Percentiles rank a stretch among this genome's conserved stretches.
phyloP scores from a whole-genome alignment of 2,113 vertebrate species.

The Corvus moneduloides region DNA sequence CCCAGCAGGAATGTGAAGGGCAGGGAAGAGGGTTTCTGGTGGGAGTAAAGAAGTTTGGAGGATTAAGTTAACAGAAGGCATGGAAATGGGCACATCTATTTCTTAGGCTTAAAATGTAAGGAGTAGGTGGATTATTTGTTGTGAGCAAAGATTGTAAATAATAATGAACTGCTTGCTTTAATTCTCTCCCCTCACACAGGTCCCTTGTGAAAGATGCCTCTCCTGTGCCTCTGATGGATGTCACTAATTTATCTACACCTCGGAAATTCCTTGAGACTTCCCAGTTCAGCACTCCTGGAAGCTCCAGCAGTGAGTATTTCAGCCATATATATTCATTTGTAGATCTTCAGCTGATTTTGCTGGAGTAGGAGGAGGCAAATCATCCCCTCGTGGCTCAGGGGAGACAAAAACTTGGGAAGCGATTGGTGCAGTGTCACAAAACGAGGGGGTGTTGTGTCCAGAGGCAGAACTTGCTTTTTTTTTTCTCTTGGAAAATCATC shows the following conservation, averaged over 20 bases:
- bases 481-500: not conserved
- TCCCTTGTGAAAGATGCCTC: constrained; percentile 83
- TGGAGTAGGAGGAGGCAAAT: not conserved
- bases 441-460: not conserved
- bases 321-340: not conserved
- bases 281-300: constrained; percentile 84
- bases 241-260: constrained; percentile 88
- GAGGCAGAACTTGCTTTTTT: not conserved
- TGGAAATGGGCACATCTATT: not conserved
- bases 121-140: not conserved
- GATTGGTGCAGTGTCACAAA: not conserved
- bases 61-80: not conserved
- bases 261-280: constrained; percentile 88
- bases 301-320: constrained; percentile 76
- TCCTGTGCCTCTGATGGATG: constrained; percentile 82
- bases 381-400: not conserved
- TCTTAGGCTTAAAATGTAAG: not conserved
- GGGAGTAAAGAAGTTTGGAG: not conserved
- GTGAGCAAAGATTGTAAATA: not conserved
- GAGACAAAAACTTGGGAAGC: not conserved
- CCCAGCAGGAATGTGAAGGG: not conserved
- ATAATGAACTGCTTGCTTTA: not conserved
- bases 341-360: not conserved
- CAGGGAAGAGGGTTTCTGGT: not conserved
- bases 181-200: constrained; percentile 52